Evolutionary conservation across 2,888 invertebrate species (phyloP).

Genomic region (Microctonus brassicae): DNA sequence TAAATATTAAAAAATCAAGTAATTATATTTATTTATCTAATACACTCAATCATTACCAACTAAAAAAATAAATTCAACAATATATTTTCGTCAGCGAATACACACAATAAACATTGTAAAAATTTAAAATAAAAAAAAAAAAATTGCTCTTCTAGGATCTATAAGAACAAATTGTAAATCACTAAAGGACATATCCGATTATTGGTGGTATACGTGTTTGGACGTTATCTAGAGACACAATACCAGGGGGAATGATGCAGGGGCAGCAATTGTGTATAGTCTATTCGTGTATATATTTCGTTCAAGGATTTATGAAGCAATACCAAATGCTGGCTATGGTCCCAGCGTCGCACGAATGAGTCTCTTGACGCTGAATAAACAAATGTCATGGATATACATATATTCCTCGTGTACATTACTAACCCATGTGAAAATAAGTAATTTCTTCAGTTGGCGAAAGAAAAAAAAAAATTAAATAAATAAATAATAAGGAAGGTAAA

Average conservation of each 20-base stretch:
- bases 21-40: too few relatives aligned
- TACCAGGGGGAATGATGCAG: constrained; percentile 23
- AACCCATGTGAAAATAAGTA: constrained; percentile 15
- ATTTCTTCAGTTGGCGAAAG: not conserved
- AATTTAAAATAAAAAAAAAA: not conserved
- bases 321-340: constrained; percentile 23
- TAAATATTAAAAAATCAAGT: too few relatives aligned
- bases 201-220: constrained; percentile 24
- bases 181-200: constrained; percentile 24
- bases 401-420: not conserved
- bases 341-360: constrained; percentile 22
- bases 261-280: constrained; percentile 3
- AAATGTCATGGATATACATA: constrained; percentile 8
- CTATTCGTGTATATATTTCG: constrained; percentile 1
- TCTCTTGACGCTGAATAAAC: constrained; percentile 29
- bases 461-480: not conserved
- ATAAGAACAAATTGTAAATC: constrained; percentile 19
- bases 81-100: too few relatives aligned
- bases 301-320: constrained; percentile 28
- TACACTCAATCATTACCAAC: too few relatives aligned
- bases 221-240: constrained; percentile 23
- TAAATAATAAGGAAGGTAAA: constrained; percentile 4
- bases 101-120: too few relatives aligned
- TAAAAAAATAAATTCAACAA: too few relatives aligned
- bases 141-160: not conserved